Evolutionary conservation across 2,797 vertebrate genomes (phyloP), one percentile per base, ranked within the genome.

Genomic region (Muscicapa comitata): DNA sequence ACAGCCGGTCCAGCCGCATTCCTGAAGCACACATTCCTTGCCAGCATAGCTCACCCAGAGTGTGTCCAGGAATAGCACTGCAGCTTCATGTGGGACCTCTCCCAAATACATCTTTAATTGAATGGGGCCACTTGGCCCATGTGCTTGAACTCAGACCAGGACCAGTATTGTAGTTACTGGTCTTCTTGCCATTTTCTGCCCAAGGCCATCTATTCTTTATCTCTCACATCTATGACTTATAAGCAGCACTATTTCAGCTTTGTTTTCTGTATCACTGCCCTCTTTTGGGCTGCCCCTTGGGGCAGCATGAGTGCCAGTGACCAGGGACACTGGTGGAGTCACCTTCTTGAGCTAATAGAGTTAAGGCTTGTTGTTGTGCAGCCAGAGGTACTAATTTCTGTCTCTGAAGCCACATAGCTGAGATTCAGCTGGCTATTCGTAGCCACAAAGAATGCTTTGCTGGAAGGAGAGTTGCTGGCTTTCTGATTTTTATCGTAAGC

Each of bases 1-100:
- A 94, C 90, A 94, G 95, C 81, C 94, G 19, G 91, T 95, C 96
- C 87, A 93, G 75, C 94, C 68, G 11, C 96, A 97, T 97, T 97
- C 96, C 96, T 96, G 90, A 89, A 95, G 90, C 54, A 91, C 23
- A 10, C 78, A 94, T 97, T 97, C 94, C 94, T 89, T 92, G 93
- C 87, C 6, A 7, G 89, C 0, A 0, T 67, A 94, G 84, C 92
- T 97, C 89, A 95, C 90, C 88, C 76, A 6, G 85, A 87, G 50
- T 1, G 50, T 43, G 72, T 90, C 87, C 94, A 96, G 90, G 94
- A 97, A 96, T 94, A 96, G 93, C 4, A 2, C 76, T 78, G 83
- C 2, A 40, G 86, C 94, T 97, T 93, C 24, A 3, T 81, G 83
- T 93, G 94, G 91, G 83, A 94, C 88, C 80, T 90, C 83, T 94